Evolutionary conservation across 1,140 invertebrate species (phyloP).

Genomic region (Zaprionus camerounensis): DNA sequence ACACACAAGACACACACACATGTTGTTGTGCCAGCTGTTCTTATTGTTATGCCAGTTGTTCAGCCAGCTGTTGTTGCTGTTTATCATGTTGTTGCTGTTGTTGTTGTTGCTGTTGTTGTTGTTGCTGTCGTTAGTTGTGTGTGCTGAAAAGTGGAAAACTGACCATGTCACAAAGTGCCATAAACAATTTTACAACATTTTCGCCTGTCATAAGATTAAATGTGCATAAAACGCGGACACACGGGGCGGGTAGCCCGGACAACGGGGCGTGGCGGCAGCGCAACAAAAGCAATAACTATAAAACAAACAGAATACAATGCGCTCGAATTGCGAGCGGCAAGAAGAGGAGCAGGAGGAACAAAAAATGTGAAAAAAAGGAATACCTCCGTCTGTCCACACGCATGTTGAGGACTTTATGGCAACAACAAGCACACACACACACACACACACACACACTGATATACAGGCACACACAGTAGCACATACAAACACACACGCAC

Average conservation of each 20-base stretch:
- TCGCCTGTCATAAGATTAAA: conserved; percentile 79
- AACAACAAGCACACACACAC: conserved; percentile 29
- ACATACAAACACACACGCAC: conserved; percentile 4
- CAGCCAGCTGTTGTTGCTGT: not conserved
- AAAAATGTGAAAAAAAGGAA: conserved; percentile 16
- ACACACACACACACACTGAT: no score
- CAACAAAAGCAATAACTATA: conserved; percentile 82
- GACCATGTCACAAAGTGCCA: conserved; percentile 77
- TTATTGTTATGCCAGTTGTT: no score
- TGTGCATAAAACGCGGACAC: conserved; percentile 66
- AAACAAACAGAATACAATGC: conserved; percentile 79
- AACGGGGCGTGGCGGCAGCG: conserved; percentile 54
- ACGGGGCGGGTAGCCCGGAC: not conserved
- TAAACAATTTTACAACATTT: conserved; percentile 83
- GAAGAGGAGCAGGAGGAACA: conserved; percentile 11
- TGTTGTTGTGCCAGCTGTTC: no score
- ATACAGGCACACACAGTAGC: not conserved
- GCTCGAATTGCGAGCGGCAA: conserved; percentile 60
- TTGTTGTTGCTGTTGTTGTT: conserved; percentile 7
- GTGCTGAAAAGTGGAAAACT: conserved; percentile 60
- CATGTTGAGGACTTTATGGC: conserved; percentile 28
- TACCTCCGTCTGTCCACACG: conserved; percentile 4
- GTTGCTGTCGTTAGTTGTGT: conserved; percentile 23
- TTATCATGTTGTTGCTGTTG: not conserved
- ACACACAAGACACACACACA: not conserved